Percentiles rank a stretch among this genome's conserved stretches.
Evolutionary conservation across 2,888 invertebrate genomes (phyloP).

Genomic region (Scaptodrosophila latifasciaeformis): DNA sequence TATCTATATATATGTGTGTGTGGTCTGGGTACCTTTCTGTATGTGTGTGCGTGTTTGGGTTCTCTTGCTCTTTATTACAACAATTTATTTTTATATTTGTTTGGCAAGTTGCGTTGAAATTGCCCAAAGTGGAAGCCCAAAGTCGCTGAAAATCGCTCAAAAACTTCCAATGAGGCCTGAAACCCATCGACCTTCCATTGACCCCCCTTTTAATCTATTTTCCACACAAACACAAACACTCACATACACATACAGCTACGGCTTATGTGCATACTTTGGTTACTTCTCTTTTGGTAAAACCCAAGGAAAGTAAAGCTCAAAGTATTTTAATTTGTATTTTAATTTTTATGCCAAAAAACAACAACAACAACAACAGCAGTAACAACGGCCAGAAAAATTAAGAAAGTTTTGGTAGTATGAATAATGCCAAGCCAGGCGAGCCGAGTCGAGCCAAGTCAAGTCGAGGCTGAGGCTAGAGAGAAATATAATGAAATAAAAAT

Average conservation of each 20-base stretch:
- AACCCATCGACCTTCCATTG: not conserved
- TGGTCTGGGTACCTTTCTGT: conserved; percentile 3
- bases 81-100: conserved; percentile 68
- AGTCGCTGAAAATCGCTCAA: conserved; percentile 53
- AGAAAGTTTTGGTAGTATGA: too few species aligned
- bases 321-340: conserved; percentile 39
- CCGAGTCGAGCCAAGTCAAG: too few species aligned
- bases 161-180: conserved; percentile 28
- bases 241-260: conserved; percentile 2
- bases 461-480: too few species aligned
- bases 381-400: too few species aligned
- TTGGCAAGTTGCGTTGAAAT: conserved; percentile 65
- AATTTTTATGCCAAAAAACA: conserved; percentile 23
- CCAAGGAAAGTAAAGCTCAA: conserved; percentile 17
- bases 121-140: conserved; percentile 41
- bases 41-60: conserved; percentile 23
- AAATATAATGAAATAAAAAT: too few species aligned
- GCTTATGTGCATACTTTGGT: conserved; percentile 37
- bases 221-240: conserved; percentile 8
- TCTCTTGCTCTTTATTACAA: conserved; percentile 45
- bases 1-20: conserved; percentile 19
- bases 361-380: too few species aligned
- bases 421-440: too few species aligned
- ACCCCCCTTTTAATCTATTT: too few species aligned
- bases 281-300: too few species aligned